These are phyloP conservation scores for Rhinopomastus cyanomelas DNA, from an alignment of 2,113 vertebrate genomes.

Conservation along the genomic window DNA sequence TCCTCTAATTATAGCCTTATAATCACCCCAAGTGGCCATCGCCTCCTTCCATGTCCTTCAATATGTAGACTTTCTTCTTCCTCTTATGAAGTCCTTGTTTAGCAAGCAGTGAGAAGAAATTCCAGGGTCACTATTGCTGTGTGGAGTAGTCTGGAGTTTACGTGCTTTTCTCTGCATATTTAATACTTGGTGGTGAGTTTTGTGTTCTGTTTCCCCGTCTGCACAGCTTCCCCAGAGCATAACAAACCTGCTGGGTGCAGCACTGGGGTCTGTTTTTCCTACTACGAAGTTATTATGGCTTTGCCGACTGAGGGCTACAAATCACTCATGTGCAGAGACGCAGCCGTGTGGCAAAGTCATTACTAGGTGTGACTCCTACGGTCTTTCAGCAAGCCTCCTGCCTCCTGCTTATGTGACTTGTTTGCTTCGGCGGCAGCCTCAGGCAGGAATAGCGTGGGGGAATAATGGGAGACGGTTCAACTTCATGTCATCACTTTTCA, in stretches of 20 bases:
- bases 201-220: not conserved
- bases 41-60: too few relatives aligned
- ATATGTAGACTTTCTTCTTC: too few relatives aligned
- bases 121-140: rapidly evolving
- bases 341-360: not conserved
- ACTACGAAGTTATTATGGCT: not conserved
- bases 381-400: not conserved
- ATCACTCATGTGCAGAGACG: not conserved
- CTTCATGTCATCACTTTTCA: constrained; percentile 43
- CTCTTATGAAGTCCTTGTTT: not conserved
- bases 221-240: not conserved
- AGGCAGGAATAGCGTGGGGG: not conserved
- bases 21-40: not conserved
- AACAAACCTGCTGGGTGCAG: not conserved
- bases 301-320: not conserved
- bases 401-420: not conserved
- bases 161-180: not conserved
- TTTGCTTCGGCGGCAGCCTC: not conserved
- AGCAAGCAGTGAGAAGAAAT: not conserved
- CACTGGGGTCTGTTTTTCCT: not conserved
- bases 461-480: constrained; percentile 32
- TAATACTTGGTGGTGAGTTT: not conserved
- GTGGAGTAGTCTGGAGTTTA: not conserved
- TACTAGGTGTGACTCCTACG: not conserved
- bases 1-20: too few relatives aligned